phyloP scores from a whole-genome alignment of 1,140 invertebrate species.

The Papilio xuthus region DNA sequence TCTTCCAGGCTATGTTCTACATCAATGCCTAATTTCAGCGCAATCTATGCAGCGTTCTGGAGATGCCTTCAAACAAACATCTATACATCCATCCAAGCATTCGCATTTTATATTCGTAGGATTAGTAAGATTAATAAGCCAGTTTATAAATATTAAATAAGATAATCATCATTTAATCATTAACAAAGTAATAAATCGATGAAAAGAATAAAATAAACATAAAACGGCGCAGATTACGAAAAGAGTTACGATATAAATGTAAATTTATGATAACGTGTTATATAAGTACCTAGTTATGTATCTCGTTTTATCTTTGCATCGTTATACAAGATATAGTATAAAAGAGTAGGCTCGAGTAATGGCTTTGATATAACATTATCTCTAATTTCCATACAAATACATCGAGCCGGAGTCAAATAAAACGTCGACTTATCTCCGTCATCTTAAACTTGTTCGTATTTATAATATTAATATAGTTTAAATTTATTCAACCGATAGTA shows the following conservation, averaged over 20 bases:
- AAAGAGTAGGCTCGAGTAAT: neutral
- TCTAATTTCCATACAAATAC: slow-evolving; percentile 36
- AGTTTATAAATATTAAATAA: neutral
- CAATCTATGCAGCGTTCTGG: too few relatives aligned
- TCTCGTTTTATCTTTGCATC: slow-evolving; percentile 3
- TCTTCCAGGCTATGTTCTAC: too few relatives aligned
- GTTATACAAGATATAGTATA: neutral
- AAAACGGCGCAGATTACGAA: neutral
- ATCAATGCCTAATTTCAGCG: too few relatives aligned
- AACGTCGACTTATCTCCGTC: slow-evolving; percentile 5
- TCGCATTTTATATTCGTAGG: too few relatives aligned
- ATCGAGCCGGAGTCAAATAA: slow-evolving; percentile 4
- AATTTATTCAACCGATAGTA: neutral
- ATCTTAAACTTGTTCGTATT: neutral
- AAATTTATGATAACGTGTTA: slow-evolving; percentile 16
- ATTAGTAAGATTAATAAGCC: neutral
- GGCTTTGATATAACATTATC: slow-evolving; percentile 8
- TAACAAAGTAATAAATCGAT: neutral
- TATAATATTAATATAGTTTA: slow-evolving; percentile 15
- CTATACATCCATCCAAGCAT: too few relatives aligned
- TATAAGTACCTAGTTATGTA: neutral
- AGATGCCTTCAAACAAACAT: too few relatives aligned
- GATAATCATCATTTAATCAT: neutral
- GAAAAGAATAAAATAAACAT: slow-evolving; percentile 23
- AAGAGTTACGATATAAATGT: slow-evolving; percentile 4